phyloP scores from a whole-genome alignment of 2,888 invertebrate species.

The Dolichopus griseipennis region DNA sequence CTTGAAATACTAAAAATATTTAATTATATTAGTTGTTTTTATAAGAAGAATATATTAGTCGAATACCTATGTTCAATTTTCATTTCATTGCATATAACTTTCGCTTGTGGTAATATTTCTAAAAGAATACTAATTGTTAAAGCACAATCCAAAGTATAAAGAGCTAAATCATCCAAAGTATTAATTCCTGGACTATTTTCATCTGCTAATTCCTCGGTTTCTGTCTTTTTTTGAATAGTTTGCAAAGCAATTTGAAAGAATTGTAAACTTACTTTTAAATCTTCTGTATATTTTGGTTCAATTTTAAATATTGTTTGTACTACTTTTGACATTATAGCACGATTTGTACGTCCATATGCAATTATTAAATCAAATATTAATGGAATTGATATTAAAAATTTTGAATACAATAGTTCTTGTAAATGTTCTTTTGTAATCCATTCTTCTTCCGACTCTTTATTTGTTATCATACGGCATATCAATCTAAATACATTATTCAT shows the following conservation, averaged over 20 bases:
- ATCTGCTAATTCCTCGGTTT: constrained; percentile 35
- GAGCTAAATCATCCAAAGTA: constrained; percentile 55
- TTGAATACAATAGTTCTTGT: constrained; percentile 64
- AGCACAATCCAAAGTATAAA: constrained; percentile 61
- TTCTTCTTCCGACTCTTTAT: constrained; percentile 62
- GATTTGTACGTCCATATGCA: constrained; percentile 61
- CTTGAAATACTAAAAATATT: constrained; percentile 55
- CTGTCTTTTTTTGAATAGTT: constrained; percentile 36
- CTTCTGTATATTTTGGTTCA: constrained; percentile 51
- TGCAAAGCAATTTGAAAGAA: constrained; percentile 48
- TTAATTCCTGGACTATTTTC: constrained; percentile 30
- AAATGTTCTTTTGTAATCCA: constrained; percentile 59
- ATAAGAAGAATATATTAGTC: not conserved
- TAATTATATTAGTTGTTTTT: not conserved
- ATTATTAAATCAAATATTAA: constrained; percentile 70
- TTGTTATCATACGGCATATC: constrained; percentile 67
- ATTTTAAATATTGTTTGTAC: constrained; percentile 54
- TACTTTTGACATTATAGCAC: constrained; percentile 52
- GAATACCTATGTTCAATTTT: constrained; percentile 50
- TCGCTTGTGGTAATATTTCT: constrained; percentile 55
- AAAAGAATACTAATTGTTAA: constrained; percentile 60
- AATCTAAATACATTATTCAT: constrained; percentile 60
- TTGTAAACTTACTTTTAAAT: constrained; percentile 47
- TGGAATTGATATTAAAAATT: constrained; percentile 74
- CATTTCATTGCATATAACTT: constrained; percentile 48